phyloP scores from a whole-genome alignment of 2,888 invertebrate species.

The Nephrotoma appendiculata region DNA sequence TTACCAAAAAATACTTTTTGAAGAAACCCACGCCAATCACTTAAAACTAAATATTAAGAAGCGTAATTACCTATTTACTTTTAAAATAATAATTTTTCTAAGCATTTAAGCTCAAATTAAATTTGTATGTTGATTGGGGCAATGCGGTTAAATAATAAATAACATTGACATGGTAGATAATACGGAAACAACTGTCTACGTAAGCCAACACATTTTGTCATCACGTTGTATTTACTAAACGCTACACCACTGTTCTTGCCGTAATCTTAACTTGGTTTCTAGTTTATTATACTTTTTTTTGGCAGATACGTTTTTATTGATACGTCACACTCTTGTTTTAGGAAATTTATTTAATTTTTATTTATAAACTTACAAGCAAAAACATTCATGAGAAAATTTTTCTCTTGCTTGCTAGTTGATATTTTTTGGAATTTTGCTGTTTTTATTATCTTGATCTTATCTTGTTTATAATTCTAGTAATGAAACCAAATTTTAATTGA shows the following conservation, averaged over 20 bases:
- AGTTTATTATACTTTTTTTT: not conserved
- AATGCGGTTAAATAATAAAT: not conserved
- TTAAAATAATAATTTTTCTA: not conserved
- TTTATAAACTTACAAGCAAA: not conserved
- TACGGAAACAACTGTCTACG: not conserved
- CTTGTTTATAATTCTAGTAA: not conserved
- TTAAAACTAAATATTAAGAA: not conserved
- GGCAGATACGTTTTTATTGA: not conserved
- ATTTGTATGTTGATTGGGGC: not conserved
- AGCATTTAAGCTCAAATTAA: not conserved
- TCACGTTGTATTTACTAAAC: not conserved
- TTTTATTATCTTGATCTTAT: not conserved
- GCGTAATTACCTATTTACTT: not conserved
- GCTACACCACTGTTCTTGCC: not conserved
- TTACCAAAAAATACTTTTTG: not conserved
- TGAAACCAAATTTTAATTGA: not conserved
- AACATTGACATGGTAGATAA: not conserved
- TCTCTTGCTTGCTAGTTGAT: not conserved
- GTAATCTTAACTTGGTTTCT: not conserved
- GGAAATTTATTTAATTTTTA: not conserved
- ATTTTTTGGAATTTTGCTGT: not conserved
- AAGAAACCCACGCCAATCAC: not conserved
- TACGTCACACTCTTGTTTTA: not conserved
- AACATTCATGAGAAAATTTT: not conserved
- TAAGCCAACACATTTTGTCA: not conserved